Evolutionary conservation across 1,140 invertebrate genomes (phyloP).

Genomic region (Lordiphosa collinella): DNA sequence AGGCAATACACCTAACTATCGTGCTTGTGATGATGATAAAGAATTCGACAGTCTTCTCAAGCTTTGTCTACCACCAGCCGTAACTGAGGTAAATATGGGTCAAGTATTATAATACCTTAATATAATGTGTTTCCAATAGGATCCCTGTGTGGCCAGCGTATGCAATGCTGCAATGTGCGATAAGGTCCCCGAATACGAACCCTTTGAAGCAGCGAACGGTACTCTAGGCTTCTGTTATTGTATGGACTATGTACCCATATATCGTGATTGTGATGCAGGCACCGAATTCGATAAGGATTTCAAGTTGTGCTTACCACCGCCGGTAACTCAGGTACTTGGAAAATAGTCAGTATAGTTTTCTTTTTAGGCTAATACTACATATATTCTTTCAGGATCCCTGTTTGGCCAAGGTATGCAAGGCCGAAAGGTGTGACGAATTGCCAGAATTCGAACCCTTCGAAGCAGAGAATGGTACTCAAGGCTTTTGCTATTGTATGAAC

Average conservation of each 20-base stretch:
- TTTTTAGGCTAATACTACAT: background rate
- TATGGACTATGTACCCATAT: background rate
- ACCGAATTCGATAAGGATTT: background rate
- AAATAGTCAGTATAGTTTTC: background rate
- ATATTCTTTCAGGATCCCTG: constrained; percentile 13
- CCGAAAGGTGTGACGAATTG: constrained; percentile 3
- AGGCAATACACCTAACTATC: background rate
- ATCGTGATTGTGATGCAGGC: background rate
- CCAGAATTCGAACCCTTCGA: constrained; percentile 12
- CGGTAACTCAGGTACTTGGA: constrained; percentile 10
- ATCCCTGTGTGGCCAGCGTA: background rate
- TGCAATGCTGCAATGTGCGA: constrained; percentile 26
- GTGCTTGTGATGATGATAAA: background rate
- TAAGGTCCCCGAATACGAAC: background rate
- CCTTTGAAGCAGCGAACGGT: constrained; percentile 17
- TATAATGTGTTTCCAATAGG: background rate
- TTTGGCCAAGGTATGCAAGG: constrained; percentile 10
- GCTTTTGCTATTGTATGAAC: constrained; percentile 42
- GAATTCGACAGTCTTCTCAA: background rate
- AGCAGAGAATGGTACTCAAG: constrained; percentile 13
- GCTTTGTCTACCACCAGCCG: constrained; percentile 21
- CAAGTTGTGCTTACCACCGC: constrained; percentile 9
- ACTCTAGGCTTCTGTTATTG: constrained; percentile 44
- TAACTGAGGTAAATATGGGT: constrained; percentile 1
- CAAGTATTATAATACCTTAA: too few relatives aligned